Conservation (phyloP, 2,888 invertebrate genomes). For the Apamea crenata region DNA sequence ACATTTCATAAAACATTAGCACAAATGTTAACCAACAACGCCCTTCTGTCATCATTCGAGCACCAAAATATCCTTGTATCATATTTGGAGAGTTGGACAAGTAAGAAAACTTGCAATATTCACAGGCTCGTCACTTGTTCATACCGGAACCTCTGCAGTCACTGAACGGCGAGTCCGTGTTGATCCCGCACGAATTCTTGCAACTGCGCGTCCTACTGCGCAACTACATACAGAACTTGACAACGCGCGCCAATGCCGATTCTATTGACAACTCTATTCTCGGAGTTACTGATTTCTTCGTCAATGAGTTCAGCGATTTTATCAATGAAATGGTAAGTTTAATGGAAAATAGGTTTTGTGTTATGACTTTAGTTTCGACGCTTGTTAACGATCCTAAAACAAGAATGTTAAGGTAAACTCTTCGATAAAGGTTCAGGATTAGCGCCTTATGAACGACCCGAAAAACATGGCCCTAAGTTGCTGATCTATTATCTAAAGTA, state of each 20-base stretch:
- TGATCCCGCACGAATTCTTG: conserved; percentile 75
- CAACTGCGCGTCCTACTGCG: conserved; percentile 74
- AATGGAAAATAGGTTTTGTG: background rate
- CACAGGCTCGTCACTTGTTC: conserved; percentile 76
- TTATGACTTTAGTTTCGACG: background rate
- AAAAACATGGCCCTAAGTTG: background rate
- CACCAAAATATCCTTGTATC: background rate
- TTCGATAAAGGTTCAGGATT: background rate
- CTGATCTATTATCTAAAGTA: background rate
- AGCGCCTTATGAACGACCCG: background rate
- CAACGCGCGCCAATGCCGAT: conserved; percentile 62
- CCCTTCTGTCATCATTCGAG: background rate
- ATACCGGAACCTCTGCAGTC: conserved; percentile 69
- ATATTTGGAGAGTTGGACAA: background rate
- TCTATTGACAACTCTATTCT: conserved; percentile 66
- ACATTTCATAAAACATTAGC: background rate
- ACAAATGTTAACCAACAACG: background rate
- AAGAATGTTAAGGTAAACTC: background rate
- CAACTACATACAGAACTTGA: conserved; percentile 72
- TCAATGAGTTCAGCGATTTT: conserved; percentile 70
- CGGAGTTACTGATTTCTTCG: conserved; percentile 70
- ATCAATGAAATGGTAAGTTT: conserved; percentile 72
- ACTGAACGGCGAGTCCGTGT: conserved; percentile 63
- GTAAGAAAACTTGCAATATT: conserved; percentile 3
- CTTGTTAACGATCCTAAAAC: background rate